Conservation (phyloP, 2,797 vertebrate genomes). For the Sardinella longiceps region DNA sequence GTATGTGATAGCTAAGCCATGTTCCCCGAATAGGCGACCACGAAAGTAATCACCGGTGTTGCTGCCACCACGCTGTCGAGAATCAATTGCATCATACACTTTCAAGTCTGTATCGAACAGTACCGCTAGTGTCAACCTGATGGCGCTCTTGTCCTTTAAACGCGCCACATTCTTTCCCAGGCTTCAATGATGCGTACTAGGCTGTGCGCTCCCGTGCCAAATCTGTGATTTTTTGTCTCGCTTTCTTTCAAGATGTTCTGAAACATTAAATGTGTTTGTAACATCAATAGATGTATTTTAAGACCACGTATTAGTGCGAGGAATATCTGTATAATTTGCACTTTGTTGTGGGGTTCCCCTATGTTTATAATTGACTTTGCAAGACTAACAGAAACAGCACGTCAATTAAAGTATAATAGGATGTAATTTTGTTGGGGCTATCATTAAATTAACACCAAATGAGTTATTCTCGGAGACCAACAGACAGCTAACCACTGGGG, state of each 20-base stretch:
- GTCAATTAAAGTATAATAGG: not conserved
- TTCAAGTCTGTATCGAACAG: conserved; percentile 44
- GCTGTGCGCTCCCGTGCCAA: not conserved
- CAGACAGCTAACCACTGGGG: not conserved
- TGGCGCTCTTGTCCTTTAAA: conserved; percentile 71
- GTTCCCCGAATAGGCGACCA: not conserved
- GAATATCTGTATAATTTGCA: not conserved
- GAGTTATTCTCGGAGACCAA: conserved; percentile 17
- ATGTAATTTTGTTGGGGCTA: not conserved
- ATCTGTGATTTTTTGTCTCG: not conserved
- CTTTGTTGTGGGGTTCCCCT: not conserved
- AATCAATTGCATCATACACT: conserved; percentile 23
- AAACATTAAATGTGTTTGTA: not conserved
- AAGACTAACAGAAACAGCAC: not conserved
- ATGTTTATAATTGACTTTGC: not conserved
- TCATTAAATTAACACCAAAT: conserved; percentile 30
- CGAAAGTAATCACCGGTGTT: not conserved
- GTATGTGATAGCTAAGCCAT: not conserved
- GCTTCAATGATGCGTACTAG: not conserved
- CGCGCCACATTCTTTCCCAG: conserved; percentile 8
- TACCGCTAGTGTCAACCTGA: conserved; percentile 63
- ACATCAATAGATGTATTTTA: not conserved
- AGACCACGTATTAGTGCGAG: not conserved
- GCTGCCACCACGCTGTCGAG: not conserved
- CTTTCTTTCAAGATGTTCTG: not conserved